Conservation (phyloP, 2,113 vertebrate genomes). For the Triplophysa tibetana region DNA sequence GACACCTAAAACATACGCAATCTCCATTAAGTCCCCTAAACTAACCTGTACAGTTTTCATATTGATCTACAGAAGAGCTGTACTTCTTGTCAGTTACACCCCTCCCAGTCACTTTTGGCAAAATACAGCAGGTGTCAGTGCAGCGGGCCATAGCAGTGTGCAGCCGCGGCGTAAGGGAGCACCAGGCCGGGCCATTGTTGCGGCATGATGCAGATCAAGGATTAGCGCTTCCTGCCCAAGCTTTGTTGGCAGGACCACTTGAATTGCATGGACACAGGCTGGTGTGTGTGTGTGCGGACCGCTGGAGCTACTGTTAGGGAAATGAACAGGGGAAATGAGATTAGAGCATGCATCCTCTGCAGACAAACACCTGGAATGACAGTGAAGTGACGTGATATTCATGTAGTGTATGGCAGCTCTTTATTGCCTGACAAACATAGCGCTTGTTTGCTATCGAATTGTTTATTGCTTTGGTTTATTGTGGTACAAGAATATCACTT, state of each 20-base stretch:
- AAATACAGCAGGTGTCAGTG: constrained; percentile 60
- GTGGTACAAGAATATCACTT: neutral
- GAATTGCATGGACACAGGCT: constrained; percentile 69
- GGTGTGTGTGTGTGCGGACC: constrained; percentile 27
- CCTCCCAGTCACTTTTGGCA: constrained; percentile 62
- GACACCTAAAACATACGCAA: no score
- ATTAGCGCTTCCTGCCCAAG: constrained; percentile 77
- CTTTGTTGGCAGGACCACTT: constrained; percentile 73
- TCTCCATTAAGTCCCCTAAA: no score
- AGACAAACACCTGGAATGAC: constrained; percentile 52
- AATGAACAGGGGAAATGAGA: constrained; percentile 62
- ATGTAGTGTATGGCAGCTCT: constrained; percentile 10
- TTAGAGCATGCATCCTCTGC: constrained; percentile 52
- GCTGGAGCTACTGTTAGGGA: constrained; percentile 61
- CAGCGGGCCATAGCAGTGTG: constrained; percentile 44
- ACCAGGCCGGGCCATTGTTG: constrained; percentile 66
- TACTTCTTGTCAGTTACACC: neutral
- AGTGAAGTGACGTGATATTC: neutral
- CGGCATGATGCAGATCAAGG: constrained; percentile 71
- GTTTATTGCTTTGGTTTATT: neutral
- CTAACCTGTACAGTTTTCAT: no score
- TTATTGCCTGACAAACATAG: neutral
- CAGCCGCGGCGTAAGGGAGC: constrained; percentile 39
- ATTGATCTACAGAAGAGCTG: neutral
- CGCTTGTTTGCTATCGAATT: constrained; percentile 15